Conservation (phyloP, 1,140 invertebrate genomes). For the Hycleus phaleratus region DNA sequence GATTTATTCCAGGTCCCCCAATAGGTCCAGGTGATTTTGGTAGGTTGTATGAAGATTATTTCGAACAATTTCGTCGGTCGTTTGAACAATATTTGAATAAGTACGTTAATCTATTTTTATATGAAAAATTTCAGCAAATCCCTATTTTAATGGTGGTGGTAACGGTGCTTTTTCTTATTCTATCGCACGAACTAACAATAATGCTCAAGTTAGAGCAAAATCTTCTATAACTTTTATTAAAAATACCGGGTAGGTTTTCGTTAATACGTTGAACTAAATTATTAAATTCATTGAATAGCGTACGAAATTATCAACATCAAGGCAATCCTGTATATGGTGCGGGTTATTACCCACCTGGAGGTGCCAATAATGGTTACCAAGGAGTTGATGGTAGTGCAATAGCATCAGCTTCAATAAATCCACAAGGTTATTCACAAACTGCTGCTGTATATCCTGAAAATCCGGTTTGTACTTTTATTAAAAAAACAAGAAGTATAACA, state of each 20-base stretch:
- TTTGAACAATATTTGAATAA: slow-evolving; percentile 25
- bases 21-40: slow-evolving; percentile 22
- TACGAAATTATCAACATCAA: not conserved
- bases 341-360: slow-evolving; percentile 3
- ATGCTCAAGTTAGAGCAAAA: slow-evolving; percentile 17
- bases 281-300: not conserved
- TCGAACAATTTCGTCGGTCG: slow-evolving; percentile 1
- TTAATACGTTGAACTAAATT: slow-evolving; percentile 4
- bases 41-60: slow-evolving; percentile 20
- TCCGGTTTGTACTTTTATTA: slow-evolving; percentile 41
- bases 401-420: slow-evolving; percentile 42
- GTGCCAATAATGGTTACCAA: not conserved
- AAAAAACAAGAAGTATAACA: not conserved
- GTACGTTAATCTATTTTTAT: slow-evolving; percentile 21
- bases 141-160: slow-evolving; percentile 14
- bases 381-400: slow-evolving; percentile 24
- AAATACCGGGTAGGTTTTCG: slow-evolving; percentile 4
- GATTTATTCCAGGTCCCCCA: slow-evolving; percentile 4
- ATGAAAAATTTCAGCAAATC: not conserved
- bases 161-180: slow-evolving; percentile 18
- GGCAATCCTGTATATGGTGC: not conserved
- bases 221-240: slow-evolving; percentile 20
- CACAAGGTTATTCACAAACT: slow-evolving; percentile 46
- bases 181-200: slow-evolving; percentile 22
- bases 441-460: slow-evolving; percentile 50